Evolutionary conservation across 2,888 invertebrate genomes (phyloP).

Genomic region (Fissipunctia ypsillon): DNA sequence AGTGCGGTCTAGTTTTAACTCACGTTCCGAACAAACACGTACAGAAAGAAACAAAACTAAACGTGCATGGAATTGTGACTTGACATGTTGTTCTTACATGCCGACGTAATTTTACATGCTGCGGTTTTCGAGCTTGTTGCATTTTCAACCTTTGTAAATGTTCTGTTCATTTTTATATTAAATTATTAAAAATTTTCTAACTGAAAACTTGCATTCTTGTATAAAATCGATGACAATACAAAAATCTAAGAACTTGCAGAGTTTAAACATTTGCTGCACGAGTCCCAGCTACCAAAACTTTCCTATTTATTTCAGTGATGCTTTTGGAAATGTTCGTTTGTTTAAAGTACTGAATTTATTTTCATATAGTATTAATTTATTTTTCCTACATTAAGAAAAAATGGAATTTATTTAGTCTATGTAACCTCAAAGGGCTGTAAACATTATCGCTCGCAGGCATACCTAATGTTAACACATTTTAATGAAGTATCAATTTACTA

Average conservation of each 20-base stretch:
- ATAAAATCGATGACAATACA: slow-evolving; percentile 31
- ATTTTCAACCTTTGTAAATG: slow-evolving; percentile 24
- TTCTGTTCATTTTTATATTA: slow-evolving; percentile 5
- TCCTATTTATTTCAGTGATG: slow-evolving; percentile 15
- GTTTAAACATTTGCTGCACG: slow-evolving; percentile 32
- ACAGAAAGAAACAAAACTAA: slow-evolving; percentile 64
- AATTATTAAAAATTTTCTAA: slow-evolving; percentile 17
- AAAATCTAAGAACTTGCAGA: slow-evolving; percentile 25
- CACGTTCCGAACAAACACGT: slow-evolving; percentile 64
- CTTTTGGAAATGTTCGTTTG: background rate
- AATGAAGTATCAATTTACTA: slow-evolving; percentile 21
- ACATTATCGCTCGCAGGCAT: background rate
- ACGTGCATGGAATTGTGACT: slow-evolving; percentile 44
- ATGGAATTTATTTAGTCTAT: background rate
- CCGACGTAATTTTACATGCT: slow-evolving; percentile 30
- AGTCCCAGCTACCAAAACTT: background rate
- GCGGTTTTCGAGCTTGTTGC: slow-evolving; percentile 19
- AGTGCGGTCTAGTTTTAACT: slow-evolving; percentile 72
- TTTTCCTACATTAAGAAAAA: background rate
- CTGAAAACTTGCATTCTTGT: slow-evolving; percentile 16
- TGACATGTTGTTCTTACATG: slow-evolving; percentile 48
- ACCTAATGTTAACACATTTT: background rate
- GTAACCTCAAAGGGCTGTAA: background rate
- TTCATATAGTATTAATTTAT: background rate
- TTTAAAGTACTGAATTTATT: background rate